These are phyloP conservation scores for Lanius ludovicianus DNA, from an alignment of 2,113 vertebrate species.

Conservation along the genomic window DNA sequence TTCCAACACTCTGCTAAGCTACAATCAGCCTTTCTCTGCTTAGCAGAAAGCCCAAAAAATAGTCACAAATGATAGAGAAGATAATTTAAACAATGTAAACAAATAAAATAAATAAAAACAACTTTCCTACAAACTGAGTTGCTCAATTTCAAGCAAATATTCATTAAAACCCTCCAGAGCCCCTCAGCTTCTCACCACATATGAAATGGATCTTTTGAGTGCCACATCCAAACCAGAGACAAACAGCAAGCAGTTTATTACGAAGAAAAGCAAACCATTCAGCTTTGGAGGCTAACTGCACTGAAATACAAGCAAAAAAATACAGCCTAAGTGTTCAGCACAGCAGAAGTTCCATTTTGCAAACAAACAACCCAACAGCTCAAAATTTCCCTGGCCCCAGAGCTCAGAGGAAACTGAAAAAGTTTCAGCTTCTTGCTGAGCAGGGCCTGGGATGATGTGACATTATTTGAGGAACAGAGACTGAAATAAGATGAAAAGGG, in stretches of 20 bases:
- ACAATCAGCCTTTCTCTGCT: background rate
- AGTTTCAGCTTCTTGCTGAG: background rate
- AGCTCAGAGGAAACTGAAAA: background rate
- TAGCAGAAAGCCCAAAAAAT: background rate
- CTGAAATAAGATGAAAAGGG: constrained; percentile 8
- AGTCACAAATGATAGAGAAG: background rate
- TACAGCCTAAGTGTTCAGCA: background rate
- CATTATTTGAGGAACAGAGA: constrained; percentile 14
- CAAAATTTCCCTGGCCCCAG: background rate
- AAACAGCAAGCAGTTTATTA: background rate
- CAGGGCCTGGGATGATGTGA: constrained; percentile 1
- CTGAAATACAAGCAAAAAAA: background rate
- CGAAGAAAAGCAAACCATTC: background rate
- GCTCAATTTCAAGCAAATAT: background rate
- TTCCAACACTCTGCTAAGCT: background rate
- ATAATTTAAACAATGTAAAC: constrained; percentile 3
- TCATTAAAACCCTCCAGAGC: constrained; percentile 12
- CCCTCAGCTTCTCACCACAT: background rate
- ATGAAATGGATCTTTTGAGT: constrained; percentile 6
- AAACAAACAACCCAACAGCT: constrained; percentile 1
- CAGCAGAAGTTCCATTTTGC: constrained; percentile 13
- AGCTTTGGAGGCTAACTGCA: background rate
- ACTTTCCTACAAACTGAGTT: background rate
- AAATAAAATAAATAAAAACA: background rate
- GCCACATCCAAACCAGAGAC: background rate